Evolutionary conservation across 2,888 invertebrate genomes (phyloP).

Genomic region (Amiota minor): DNA sequence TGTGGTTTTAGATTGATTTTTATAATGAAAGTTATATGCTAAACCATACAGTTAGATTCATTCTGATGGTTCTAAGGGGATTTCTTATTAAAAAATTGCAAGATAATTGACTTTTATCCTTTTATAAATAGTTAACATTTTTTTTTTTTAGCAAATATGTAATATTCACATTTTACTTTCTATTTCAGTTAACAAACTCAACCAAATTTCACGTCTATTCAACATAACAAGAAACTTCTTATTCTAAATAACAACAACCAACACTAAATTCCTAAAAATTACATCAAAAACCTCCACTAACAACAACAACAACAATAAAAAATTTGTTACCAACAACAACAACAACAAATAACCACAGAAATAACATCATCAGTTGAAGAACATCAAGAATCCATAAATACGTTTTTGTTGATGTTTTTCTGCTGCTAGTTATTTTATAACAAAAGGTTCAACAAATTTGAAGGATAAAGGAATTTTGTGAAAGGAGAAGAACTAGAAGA

Average conservation of each 20-base stretch:
- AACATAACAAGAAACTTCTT: slow-evolving; percentile 71
- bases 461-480: background rate
- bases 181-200: slow-evolving; percentile 63
- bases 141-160: background rate
- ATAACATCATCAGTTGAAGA: too few relatives aligned
- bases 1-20: too few relatives aligned
- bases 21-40: too few relatives aligned
- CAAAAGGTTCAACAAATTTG: slow-evolving; percentile 11
- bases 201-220: slow-evolving; percentile 61
- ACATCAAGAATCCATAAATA: background rate
- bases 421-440: background rate
- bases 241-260: slow-evolving; percentile 48
- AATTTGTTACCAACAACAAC: slow-evolving; percentile 27
- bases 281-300: slow-evolving; percentile 34
- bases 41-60: too few relatives aligned
- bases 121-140: too few relatives aligned
- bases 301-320: slow-evolving; percentile 20
- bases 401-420: slow-evolving; percentile 14
- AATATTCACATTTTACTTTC: background rate
- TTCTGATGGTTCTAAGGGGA: too few relatives aligned
- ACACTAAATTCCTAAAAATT: slow-evolving; percentile 46
- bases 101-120: too few relatives aligned
- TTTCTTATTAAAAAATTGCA: too few relatives aligned
- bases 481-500: background rate
- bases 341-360: slow-evolving; percentile 33